Evolutionary conservation across 2,797 vertebrate species (phyloP), one percentile per base, ranked within the genome.

Genomic region (Lepidocolaptes lacrymiger): DNA sequence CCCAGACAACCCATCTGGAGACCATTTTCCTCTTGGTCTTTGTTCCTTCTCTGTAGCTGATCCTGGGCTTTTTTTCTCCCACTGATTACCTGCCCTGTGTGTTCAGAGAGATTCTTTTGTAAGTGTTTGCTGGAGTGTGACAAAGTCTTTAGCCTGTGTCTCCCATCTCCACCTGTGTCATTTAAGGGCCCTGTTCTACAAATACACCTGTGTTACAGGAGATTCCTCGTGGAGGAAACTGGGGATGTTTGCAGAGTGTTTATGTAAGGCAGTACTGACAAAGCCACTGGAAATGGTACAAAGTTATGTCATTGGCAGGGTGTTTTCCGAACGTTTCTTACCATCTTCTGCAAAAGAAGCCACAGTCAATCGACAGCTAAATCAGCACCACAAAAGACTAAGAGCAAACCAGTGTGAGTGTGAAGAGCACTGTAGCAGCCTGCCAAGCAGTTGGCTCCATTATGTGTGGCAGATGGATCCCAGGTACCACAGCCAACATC

Each of bases 371-470:
- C 19, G 39, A 24, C 54, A 51, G 37, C 43, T 78, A 56, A 64
- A 64, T 51, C 54, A 43, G 34, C 32, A 41, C n/a, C 10, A 9
- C 30, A 66, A 12, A 66, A 90, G 24, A 36, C 72, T 86, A 32
- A 32, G 41, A 76, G 16, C 76, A 52, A 72, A 48, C 66, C 75
- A 66, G 66, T 51, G 44, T 26, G 48, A 49, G 46, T 23, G 21
- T 41, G 51, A 85, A 68, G 43, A 84, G 39, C 20, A 7, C 9
- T 49, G 49, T 7, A 66, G 71, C 73, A 85, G 39, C n/a, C 59
- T 91, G 82, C 46, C 75, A 55, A 81, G 72, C 46, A 71, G 64
- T 54, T 95, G 87, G 78, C 78, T 83, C 56, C 37, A 12, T 71
- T n/a, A 14, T 19, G 64, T 23, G 41, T 87, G 56, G 12, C 72